These are phyloP conservation scores for Plutomurus gul DNA, from an alignment of 1,140 invertebrate genomes.

Conservation along the genomic window DNA sequence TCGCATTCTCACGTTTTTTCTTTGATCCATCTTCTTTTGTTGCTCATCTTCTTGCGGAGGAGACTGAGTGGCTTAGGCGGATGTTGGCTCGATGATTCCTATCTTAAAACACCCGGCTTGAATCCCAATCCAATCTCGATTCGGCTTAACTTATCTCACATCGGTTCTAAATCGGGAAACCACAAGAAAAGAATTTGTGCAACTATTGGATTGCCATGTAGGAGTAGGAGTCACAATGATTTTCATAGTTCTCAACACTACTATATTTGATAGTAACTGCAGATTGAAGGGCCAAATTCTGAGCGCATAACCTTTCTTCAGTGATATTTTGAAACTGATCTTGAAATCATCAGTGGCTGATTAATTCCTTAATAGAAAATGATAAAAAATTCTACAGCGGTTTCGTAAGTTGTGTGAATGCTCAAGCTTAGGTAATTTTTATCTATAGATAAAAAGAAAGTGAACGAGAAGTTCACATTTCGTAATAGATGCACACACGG, in stretches of 20 bases:
- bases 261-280: neutral
- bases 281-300: too few species aligned
- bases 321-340: neutral
- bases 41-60: neutral
- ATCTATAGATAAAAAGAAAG: neutral
- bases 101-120: slow-evolving; percentile 14
- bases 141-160: slow-evolving; percentile 6
- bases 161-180: slow-evolving; percentile 19
- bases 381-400: neutral
- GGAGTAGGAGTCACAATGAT: too few species aligned
- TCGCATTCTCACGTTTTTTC: slow-evolving; percentile 12
- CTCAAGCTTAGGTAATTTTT: neutral
- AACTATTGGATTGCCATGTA: too few species aligned
- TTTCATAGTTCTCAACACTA: too few species aligned
- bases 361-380: neutral
- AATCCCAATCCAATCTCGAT: slow-evolving; percentile 19
- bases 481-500: neutral
- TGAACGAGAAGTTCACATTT: neutral
- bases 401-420: neutral
- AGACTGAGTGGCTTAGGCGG: neutral
- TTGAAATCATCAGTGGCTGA: neutral
- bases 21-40: slow-evolving; percentile 25
- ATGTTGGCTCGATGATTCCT: slow-evolving; percentile 4
- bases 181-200: neutral
- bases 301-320: too few species aligned